A percentile compares a stretch with the other conserved stretches of the same genome.
Evolutionary conservation across 2,113 vertebrate genomes (phyloP).

Genomic region (Oplegnathus fasciatus): DNA sequence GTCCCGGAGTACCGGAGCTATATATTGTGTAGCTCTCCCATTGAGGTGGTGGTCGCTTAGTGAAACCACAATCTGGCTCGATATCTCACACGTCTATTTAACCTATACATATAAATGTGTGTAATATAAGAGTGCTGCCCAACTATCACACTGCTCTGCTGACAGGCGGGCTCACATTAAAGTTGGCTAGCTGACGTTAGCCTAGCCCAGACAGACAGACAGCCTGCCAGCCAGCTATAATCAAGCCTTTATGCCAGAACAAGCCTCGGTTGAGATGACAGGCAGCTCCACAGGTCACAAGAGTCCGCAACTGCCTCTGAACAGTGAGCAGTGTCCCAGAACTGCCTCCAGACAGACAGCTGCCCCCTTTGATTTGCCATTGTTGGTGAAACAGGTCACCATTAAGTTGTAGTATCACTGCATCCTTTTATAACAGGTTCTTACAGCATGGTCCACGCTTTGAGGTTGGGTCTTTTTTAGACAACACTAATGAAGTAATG

Average conservation of each 20-base stretch:
- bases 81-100: background rate
- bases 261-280: slow-evolving; percentile 19
- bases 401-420: background rate
- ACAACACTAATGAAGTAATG: too few species aligned
- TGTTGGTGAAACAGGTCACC: background rate
- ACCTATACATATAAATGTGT: background rate
- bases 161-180: slow-evolving; percentile 31
- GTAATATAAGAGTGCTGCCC: background rate
- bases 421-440: background rate
- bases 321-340: slow-evolving; percentile 22
- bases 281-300: slow-evolving; percentile 44
- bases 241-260: slow-evolving; percentile 26
- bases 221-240: slow-evolving; percentile 30
- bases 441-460: background rate
- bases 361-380: background rate
- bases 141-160: background rate
- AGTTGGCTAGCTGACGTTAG: slow-evolving; percentile 73
- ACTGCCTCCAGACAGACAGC: slow-evolving; percentile 3
- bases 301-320: slow-evolving; percentile 6
- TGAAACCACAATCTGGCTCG: background rate
- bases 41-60: background rate
- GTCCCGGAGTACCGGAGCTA: slow-evolving; percentile 19
- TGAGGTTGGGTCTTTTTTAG: background rate
- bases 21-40: background rate
- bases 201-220: slow-evolving; percentile 47